phyloP scores from a whole-genome alignment of 2,113 vertebrate species.

The Donacobius atricapilla region DNA sequence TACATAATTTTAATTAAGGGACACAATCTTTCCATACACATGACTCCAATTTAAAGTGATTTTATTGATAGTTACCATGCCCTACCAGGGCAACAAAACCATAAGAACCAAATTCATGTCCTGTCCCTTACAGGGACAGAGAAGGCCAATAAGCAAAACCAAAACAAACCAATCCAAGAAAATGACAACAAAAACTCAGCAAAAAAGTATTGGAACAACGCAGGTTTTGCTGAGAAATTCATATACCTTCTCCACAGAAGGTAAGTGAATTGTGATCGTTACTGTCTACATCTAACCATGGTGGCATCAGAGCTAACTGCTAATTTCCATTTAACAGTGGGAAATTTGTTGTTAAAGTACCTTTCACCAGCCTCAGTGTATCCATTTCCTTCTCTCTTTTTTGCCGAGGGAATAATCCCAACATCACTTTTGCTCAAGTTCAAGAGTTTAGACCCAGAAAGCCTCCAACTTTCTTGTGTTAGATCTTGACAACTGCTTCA shows the following conservation, averaged over 20 bases:
- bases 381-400: background rate
- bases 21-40: background rate
- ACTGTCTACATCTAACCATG: background rate
- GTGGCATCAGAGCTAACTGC: background rate
- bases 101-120: background rate
- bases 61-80: background rate
- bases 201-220: background rate
- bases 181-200: rapidly evolving
- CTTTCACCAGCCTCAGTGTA: background rate
- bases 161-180: background rate
- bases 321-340: background rate
- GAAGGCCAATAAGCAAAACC: background rate
- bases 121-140: background rate
- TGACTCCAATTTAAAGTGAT: background rate
- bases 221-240: background rate
- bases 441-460: background rate
- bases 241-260: background rate
- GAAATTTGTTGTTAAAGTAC: background rate
- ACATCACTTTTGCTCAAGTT: background rate
- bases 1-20: background rate
- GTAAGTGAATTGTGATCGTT: no score
- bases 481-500: background rate
- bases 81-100: background rate
- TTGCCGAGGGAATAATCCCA: background rate
- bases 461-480: background rate